Base-by-base conservation (phyloP, 1,140 invertebrate genomes). In the Aphelinus certus region DNA sequence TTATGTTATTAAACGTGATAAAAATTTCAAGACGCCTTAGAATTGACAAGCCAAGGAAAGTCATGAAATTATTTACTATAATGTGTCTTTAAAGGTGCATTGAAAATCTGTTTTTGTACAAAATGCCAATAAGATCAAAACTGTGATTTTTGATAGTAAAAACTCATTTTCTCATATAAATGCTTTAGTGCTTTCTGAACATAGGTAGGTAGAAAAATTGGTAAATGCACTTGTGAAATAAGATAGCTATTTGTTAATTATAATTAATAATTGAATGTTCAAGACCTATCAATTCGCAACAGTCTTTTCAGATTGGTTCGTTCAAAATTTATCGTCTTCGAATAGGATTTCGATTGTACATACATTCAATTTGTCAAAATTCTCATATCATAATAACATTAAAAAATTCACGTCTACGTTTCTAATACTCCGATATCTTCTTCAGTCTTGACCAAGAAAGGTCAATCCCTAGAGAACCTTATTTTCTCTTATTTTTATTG, bases 121-220 rank as follows among this genome's bases (percentile, higher is more conserved):
- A 65, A 60, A 48, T 73, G 65, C 48, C 43, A 65, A 76, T 68
- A 42, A 56, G 48, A 61, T 42, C 73, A 66, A 9, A 70, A 42
- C 72, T 71, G 69, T 58, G 70, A 71, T 51, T 76, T 64, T 69
- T 77, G 66, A 63, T 60, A 61, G 48, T 67, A 46, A 55, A 71
- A 71, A 70, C 47, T 51, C 46, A 75, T 43, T 46, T 48, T 48
- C 43, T n/a, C 5, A 64, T 46, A 64, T 65, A 10, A 70, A 49
- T 63, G 5, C 48, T 45, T 42, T 63, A 69, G 66, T 64, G 43
- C 26, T 62, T 62, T 3, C 26, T 26, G 26, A 47, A 60, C 53
- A n/a, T 42, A 68, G 26, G 7, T 64, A 48, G 26, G 26, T 68
- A 69, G 45, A 64, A 10, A 57, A 63, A 75, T 57, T 9, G 1